Evolutionary conservation across 2,113 vertebrate genomes (phyloP), one percentile per base, ranked within the genome.

Genomic region (rat (Rattus norvegicus)): DNA sequence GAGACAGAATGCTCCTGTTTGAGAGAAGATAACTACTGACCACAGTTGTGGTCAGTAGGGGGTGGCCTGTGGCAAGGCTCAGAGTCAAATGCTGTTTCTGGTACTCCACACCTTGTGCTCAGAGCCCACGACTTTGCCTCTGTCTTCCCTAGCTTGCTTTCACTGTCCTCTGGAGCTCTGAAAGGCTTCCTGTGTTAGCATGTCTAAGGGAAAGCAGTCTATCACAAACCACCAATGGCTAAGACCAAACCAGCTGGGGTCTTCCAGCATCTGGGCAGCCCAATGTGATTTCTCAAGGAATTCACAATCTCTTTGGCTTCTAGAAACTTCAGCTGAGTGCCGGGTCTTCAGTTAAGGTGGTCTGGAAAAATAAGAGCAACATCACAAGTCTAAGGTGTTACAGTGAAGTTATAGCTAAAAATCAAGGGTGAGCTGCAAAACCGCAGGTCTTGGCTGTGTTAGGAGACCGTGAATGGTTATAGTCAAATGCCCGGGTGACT

Each of bases 181-280:
- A 93, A 96, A 77, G 43, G 49, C 43, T 95, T 96, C 92, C 72
- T 54, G 85, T 96, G 83, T 95, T 94, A 72, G 84, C 56, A n/a
- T 88, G 70, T 65, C 59, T 39, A 80, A 95, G 88, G 96, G 96
- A 92, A 97, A 97, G 96, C 67, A 92, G 76, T 67, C 33, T 88
- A 88, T 93, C 96, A 52, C 92, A 97, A 94, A 94, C 84, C 97
- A 97, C 95, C 70, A 96, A 86, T 59, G 8, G 90, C 85, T 96
- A 97, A 94, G 76, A 70, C 85, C 88, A 89, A 63, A 36, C 91
- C 91, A 92, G 91, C 94, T 91, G 95, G 96, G 93, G 43, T 77
- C 95, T 95, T 86, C 90, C 91, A 88, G 79, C 90, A 43, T 72
- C 92, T 76, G 63, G 70, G 75, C 65, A 95, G 92, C 92, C 49